phyloP scores from a whole-genome alignment of 2,888 invertebrate species.

The Pantelozetes paolii region DNA sequence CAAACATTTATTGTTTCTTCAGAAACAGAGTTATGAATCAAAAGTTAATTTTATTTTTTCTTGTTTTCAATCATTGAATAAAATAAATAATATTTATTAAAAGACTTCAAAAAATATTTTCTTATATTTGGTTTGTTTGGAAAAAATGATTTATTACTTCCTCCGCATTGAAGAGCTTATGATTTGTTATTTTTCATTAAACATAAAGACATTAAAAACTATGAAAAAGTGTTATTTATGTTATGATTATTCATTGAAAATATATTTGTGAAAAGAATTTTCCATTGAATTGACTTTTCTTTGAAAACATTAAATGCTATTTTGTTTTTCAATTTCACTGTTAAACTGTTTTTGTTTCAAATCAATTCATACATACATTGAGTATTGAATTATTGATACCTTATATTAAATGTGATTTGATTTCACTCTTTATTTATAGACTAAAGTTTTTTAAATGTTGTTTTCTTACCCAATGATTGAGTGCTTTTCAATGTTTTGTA shows the following conservation, averaged over 20 bases:
- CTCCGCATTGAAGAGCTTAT: background rate
- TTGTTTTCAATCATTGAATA: background rate
- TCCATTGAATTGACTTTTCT: no score
- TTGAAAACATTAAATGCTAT: no score
- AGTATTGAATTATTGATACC: no score
- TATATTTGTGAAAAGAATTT: background rate
- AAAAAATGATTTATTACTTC: slow-evolving; percentile 12
- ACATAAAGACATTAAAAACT: background rate
- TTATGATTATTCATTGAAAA: slow-evolving; percentile 11
- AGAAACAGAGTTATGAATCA: background rate
- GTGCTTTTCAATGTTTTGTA: no score
- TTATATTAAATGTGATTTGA: no score
- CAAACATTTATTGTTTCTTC: background rate
- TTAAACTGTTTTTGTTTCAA: no score
- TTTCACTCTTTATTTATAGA: no score
- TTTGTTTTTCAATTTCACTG: no score
- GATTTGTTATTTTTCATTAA: background rate
- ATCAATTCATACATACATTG: no score
- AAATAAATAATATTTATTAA: slow-evolving; percentile 9
- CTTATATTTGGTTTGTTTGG: background rate
- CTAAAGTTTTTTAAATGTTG: no score
- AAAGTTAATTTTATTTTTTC: background rate
- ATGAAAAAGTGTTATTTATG: background rate
- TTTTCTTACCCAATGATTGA: no score
- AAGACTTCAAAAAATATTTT: background rate